A percentile compares a stretch with the other conserved stretches of the same genome.
These are phyloP conservation scores for Anaspis maculata DNA, from an alignment of 2,888 invertebrate genomes.

Conservation along the genomic window DNA sequence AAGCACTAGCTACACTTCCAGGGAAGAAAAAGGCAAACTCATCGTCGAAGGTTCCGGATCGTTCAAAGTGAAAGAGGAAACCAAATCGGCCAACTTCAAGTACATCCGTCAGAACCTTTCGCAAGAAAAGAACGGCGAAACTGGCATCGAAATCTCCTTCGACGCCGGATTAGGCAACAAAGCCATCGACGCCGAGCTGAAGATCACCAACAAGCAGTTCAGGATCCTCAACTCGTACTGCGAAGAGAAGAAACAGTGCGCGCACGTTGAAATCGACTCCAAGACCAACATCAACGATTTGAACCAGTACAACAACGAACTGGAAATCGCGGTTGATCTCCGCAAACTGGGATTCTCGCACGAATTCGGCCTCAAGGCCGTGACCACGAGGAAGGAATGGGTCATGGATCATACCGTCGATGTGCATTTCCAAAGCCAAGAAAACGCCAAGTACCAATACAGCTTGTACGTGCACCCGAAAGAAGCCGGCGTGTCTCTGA, in stretches of 20 bases:
- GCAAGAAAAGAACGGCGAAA: constrained; percentile 54
- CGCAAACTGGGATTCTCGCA: constrained; percentile 66
- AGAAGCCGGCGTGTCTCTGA: constrained; percentile 54
- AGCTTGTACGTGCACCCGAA: constrained; percentile 57
- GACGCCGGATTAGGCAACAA: constrained; percentile 62
- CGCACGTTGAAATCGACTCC: constrained; percentile 60
- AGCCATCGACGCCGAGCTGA: constrained; percentile 62
- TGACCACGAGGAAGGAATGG: constrained; percentile 52
- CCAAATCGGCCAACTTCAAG: constrained; percentile 65
- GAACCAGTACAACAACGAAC: constrained; percentile 50
- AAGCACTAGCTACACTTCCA: constrained; percentile 61
- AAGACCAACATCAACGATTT: constrained; percentile 45
- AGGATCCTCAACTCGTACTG: constrained; percentile 64
- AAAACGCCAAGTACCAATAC: constrained; percentile 64
- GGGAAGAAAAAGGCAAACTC: constrained; percentile 61
- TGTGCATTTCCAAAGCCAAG: constrained; percentile 60
- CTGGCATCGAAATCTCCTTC: constrained; percentile 58
- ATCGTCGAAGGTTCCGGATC: constrained; percentile 70
- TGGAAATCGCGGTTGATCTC: constrained; percentile 60
- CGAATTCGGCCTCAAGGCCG: constrained; percentile 64
- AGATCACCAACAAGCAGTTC: constrained; percentile 64
- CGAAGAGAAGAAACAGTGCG: constrained; percentile 72
- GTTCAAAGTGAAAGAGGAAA: constrained; percentile 59
- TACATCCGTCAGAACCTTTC: constrained; percentile 55
- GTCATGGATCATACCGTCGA: constrained; percentile 59